A percentile compares a stretch with the other conserved stretches of the same genome.
Conservation (phyloP, 1,140 invertebrate species). For the roundworm (Caenorhabditis elegans) region DNA sequence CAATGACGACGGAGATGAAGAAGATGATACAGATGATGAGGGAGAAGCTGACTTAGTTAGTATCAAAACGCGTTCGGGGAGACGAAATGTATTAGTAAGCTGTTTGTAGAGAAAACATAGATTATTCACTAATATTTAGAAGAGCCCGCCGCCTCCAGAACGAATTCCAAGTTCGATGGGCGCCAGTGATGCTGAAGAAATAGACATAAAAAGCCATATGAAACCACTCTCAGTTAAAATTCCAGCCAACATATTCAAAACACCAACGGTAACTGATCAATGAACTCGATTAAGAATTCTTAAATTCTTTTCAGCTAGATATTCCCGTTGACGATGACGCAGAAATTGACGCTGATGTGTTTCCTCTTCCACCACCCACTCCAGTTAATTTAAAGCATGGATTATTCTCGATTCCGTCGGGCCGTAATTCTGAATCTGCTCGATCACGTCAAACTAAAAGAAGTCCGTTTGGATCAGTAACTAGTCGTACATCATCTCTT, state of each 20-base stretch:
- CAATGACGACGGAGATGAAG: not conserved
- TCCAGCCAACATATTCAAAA: not conserved
- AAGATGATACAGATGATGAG: not conserved
- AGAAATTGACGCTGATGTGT: not conserved
- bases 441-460: not conserved
- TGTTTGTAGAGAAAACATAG: no score
- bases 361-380: not conserved
- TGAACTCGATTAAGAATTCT: no score
- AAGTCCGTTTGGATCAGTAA: not conserved
- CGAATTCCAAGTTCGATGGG: not conserved
- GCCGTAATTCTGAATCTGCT: not conserved
- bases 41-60: not conserved
- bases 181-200: not conserved
- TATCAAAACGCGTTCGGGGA: not conserved
- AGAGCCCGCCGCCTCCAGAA: not conserved
- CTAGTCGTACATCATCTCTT: conserved; percentile 16
- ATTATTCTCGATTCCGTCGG: not conserved
- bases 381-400: not conserved
- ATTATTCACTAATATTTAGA: not conserved
- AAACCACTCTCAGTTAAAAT: no score
- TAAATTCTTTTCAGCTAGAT: conserved; percentile 26
- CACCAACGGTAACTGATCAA: not conserved
- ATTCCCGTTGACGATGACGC: not conserved
- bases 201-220: not conserved
- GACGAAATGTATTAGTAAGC: not conserved